Conservation (phyloP, 1,140 invertebrate genomes). For the Carcinoscorpius rotundicauda region DNA sequence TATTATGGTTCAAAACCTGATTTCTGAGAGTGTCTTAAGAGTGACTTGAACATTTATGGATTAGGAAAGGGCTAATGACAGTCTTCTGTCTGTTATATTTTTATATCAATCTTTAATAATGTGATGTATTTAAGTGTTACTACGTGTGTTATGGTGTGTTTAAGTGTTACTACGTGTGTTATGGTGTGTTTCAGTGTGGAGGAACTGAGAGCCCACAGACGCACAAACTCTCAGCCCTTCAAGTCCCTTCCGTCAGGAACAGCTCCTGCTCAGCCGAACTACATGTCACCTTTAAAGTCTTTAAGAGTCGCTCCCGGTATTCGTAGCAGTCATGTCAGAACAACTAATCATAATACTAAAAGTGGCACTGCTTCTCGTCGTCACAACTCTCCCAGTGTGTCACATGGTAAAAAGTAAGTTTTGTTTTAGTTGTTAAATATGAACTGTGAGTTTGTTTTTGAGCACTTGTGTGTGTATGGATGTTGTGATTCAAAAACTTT, state of each 20-base stretch:
- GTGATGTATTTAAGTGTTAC: background rate
- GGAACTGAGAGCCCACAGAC: slow-evolving; percentile 12
- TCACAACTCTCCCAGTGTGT: slow-evolving; percentile 2
- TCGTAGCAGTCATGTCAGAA: background rate
- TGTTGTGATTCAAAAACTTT: no score
- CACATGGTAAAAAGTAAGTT: slow-evolving; percentile 11
- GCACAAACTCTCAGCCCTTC: slow-evolving; percentile 14
- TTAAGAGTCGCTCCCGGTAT: slow-evolving; percentile 7
- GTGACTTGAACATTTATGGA: background rate
- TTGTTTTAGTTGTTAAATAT: background rate
- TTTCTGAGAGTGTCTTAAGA: background rate
- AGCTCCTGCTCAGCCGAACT: slow-evolving; percentile 10
- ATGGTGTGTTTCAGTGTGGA: slow-evolving; percentile 6
- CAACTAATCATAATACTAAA: background rate
- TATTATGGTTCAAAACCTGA: no score
- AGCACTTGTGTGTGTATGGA: no score
- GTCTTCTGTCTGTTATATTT: background rate
- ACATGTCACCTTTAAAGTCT: slow-evolving; percentile 15
- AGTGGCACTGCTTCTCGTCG: slow-evolving; percentile 2
- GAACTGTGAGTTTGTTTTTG: no score
- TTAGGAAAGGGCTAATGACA: background rate
- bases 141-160: background rate
- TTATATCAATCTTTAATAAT: background rate
- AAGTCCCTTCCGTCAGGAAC: slow-evolving; percentile 8
- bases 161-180: background rate